Percentiles rank a stretch among this genome's conserved stretches.
These are phyloP conservation scores for Nothoprocta perdicaria DNA, from an alignment of 2,113 vertebrate genomes.

Conservation along the genomic window DNA sequence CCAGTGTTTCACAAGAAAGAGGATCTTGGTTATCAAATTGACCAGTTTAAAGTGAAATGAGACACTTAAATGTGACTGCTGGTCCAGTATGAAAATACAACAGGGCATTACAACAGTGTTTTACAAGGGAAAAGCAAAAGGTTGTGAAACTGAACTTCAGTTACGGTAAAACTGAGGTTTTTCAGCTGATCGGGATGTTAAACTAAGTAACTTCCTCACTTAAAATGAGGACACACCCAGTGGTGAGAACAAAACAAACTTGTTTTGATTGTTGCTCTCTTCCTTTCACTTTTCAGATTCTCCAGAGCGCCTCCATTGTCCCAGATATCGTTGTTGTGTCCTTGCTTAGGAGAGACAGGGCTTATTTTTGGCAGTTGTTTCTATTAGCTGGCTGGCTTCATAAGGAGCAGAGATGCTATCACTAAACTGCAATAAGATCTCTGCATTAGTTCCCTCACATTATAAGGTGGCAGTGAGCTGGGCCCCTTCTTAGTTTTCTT, in stretches of 20 bases:
- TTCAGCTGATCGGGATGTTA: constrained; percentile 59
- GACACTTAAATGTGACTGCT: neutral
- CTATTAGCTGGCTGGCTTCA: neutral
- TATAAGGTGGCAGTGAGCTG: constrained; percentile 9
- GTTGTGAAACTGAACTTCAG: constrained; percentile 38
- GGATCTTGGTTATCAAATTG: neutral
- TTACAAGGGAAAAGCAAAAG: neutral
- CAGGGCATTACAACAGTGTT: neutral
- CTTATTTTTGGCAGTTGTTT: constrained; percentile 44
- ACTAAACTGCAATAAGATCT: constrained; percentile 2
- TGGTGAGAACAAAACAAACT: constrained; percentile 57
- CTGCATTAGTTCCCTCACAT: neutral
- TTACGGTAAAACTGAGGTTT: neutral
- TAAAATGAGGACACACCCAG: constrained; percentile 36
- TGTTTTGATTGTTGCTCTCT: constrained; percentile 49
- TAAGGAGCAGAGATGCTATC: constrained; percentile 44
- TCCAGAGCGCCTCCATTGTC: neutral
- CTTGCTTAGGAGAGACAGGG: constrained; percentile 6
- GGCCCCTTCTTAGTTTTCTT: constrained; percentile 16
- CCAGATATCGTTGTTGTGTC: constrained; percentile 2
- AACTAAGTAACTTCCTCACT: constrained; percentile 50
- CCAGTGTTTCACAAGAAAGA: neutral
- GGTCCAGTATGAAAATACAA: neutral
- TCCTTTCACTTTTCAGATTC: constrained; percentile 58
- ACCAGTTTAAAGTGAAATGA: neutral